phyloP scores from a whole-genome alignment of 2,113 vertebrate genomes.

The Macrotis lagotis region DNA sequence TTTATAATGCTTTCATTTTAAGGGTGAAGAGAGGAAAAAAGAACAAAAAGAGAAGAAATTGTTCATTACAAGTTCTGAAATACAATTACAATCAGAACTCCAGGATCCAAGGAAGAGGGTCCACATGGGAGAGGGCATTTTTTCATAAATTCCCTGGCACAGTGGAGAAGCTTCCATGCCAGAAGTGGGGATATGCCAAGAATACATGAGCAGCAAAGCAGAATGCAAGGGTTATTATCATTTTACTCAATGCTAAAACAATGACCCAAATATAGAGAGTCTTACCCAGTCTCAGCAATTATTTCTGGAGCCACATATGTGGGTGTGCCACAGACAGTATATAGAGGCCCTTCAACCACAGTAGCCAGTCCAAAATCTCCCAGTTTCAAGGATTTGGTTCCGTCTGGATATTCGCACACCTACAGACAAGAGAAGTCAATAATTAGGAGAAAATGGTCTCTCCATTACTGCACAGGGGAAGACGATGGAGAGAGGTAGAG shows the following conservation, averaged over 20 bases:
- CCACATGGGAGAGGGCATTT: neutral
- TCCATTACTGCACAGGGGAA: neutral
- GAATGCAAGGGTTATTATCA: too few species aligned
- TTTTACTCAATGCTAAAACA: neutral
- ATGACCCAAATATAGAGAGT: neutral
- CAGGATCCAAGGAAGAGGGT: neutral
- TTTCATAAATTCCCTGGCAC: neutral
- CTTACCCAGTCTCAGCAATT: conserved; percentile 96
- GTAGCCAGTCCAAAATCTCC: conserved; percentile 98
- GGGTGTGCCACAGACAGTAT: conserved; percentile 96
- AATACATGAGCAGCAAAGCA: accelerated
- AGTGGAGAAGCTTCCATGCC: neutral
- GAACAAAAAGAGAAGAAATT: neutral
- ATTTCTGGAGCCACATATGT: conserved; percentile 99
- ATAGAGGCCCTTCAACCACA: conserved; percentile 94
- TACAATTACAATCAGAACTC: neutral
- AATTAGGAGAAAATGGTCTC: neutral
- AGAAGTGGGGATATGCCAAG: neutral
- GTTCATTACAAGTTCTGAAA: neutral
- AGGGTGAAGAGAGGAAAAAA: neutral
- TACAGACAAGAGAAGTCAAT: conserved; percentile 61
- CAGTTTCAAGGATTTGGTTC: conserved; percentile 95
- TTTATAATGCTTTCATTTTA: neutral
- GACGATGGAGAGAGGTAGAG: neutral
- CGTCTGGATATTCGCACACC: conserved; percentile 95